Evolutionary conservation across 2,113 vertebrate genomes (phyloP), one percentile per base, ranked within the genome.

Genomic region (Salminus brasiliensis): DNA sequence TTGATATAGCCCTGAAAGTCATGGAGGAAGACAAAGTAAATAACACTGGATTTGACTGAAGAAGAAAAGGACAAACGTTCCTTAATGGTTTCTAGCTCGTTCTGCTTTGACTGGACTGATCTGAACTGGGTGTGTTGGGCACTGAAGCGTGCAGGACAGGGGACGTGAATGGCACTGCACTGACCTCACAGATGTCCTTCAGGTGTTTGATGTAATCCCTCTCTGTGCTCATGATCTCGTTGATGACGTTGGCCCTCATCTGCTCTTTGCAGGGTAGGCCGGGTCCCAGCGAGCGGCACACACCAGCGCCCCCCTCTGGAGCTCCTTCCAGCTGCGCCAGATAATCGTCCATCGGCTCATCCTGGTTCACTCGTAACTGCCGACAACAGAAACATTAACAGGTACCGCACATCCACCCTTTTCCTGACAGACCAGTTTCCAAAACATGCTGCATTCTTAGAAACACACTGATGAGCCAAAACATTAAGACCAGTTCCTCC

Each of bases 121-220:
- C n/a, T n/a, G n/a, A n/a, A n/a, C n/a, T n/a, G n/a, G n/a, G n/a
- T n/a, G n/a, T n/a, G n/a, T n/a, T n/a, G n/a, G n/a, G n/a, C n/a
- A n/a, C n/a, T n/a, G n/a, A n/a, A n/a, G n/a, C n/a, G n/a, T n/a
- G n/a, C n/a, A n/a, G n/a, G n/a, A n/a, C n/a, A n/a, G n/a, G n/a
- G n/a, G n/a, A n/a, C n/a, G n/a, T n/a, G n/a, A n/a, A n/a, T n/a
- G n/a, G n/a, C n/a, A n/a, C n/a, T n/a, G n/a, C n/a, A n/a, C 90
- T 91, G 85, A 99, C 97, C 96, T 99, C 96, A 84, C 96, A 98
- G 78, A 99, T 98, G 90, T 99, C 96, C n/a, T 97, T 96, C 81
- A 99, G 92, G 78, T 99, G 97, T 87, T 97, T 97, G 91, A 98
- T 98, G 91, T 99, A 99, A 90, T 97, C 97, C 36, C 94, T 93